These are phyloP conservation scores for Caenorhabditis angaria DNA, from an alignment of 2,888 invertebrate genomes.

Conservation along the genomic window DNA sequence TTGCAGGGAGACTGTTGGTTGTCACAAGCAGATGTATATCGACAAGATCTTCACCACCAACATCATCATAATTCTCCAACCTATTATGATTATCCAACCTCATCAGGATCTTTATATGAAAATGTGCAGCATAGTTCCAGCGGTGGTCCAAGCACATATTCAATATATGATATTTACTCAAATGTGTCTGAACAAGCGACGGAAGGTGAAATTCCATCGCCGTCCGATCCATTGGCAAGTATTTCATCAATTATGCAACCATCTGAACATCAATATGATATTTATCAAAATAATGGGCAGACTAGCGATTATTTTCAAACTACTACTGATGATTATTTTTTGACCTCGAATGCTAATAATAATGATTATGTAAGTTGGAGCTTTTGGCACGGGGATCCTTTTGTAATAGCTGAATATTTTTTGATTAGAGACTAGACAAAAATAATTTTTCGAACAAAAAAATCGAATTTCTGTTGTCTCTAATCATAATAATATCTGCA, in stretches of 20 bases:
- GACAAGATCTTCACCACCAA: background rate
- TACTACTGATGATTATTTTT: slow-evolving; percentile 7
- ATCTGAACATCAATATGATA: background rate
- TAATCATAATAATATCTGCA: too few relatives aligned
- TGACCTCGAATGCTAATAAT: background rate
- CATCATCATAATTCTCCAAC: background rate
- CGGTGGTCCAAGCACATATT: slow-evolving; percentile 6
- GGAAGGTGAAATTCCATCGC: slow-evolving; percentile 41
- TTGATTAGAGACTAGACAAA: slow-evolving; percentile 11
- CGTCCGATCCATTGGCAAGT: slow-evolving; percentile 35
- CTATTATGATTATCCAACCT: background rate
- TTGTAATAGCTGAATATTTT: slow-evolving; percentile 24
- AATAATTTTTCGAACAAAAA: background rate
- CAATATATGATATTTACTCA: slow-evolving; percentile 38
- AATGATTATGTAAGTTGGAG: background rate
- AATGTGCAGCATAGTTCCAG: background rate
- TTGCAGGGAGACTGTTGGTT: slow-evolving; percentile 8
- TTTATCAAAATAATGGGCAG: background rate
- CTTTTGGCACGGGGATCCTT: background rate
- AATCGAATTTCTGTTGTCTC: background rate
- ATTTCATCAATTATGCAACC: slow-evolving; percentile 24
- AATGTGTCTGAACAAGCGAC: slow-evolving; percentile 43
- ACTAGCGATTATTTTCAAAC: background rate
- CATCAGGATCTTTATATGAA: background rate
- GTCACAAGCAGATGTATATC: slow-evolving; percentile 5